phyloP scores from a whole-genome alignment of 2,888 invertebrate species.

The Rotaria macrura region DNA sequence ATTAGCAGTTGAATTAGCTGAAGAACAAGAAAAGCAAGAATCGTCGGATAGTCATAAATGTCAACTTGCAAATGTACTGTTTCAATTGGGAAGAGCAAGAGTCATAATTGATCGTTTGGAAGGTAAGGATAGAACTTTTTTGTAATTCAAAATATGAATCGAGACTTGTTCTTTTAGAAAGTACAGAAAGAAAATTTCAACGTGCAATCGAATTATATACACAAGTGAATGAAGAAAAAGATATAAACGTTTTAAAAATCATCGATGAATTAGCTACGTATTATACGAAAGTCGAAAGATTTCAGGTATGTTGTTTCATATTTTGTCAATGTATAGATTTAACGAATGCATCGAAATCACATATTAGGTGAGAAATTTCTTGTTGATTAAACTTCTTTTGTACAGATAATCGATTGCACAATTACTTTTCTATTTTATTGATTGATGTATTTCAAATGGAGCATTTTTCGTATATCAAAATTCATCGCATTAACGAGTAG shows the following conservation, averaged over 20 bases:
- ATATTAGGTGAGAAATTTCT: no score
- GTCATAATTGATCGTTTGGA: not conserved
- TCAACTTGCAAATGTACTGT: not conserved
- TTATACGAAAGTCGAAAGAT: not conserved
- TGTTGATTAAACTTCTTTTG: no score
- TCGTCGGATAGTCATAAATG: not conserved
- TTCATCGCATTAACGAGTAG: no score
- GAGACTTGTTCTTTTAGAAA: not conserved
- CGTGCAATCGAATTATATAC: not conserved
- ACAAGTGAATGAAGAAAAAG: not conserved
- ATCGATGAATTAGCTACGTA: not conserved
- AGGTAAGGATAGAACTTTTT: not conserved
- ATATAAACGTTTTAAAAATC: not conserved
- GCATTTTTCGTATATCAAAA: no score
- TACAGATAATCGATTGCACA: no score
- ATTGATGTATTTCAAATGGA: no score
- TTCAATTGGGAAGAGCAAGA: not conserved
- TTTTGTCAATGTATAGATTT: no score
- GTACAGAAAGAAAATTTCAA: not conserved
- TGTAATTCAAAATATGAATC: not conserved
- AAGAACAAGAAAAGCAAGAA: not conserved
- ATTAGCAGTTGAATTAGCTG: not conserved
- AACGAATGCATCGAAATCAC: no score
- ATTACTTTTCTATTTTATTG: no score
- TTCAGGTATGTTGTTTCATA: not conserved